Base-by-base conservation (phyloP, 2,888 invertebrate genomes). In the Macaria notata region DNA sequence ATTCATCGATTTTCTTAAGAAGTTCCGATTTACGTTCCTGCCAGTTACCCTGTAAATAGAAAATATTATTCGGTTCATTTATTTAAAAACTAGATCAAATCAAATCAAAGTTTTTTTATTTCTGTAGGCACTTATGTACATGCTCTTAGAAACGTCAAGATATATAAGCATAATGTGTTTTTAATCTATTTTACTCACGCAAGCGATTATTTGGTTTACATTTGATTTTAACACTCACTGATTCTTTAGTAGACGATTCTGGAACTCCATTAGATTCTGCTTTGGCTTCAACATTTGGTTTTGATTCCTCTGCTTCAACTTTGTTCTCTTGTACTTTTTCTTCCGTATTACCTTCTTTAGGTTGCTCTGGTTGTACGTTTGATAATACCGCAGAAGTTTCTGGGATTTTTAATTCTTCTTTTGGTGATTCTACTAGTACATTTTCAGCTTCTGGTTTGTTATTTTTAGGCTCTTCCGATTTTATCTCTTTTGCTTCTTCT, bases 1-100 rank as follows among this genome's bases (percentile, higher is more conserved):
- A 68, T 44, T 82, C 81, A 63, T 86, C 80, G 33, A 92, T 91
- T 66, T 85, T 88, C 66, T 83, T 81, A 9, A 92, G 70, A 3
- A 92, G 82, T 41, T 83, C 83, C 30, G 70, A 69, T 68, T 92
- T 91, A 49, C 85, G 80, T 65, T 83, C 75, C 52, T 83, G 81
- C 90, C 90, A 90, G 61, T 84, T 80, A 9, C 66, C 78, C 88
- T 91, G 63, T 31, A 71, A 63, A 39, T 29, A 8, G 56, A 44
- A 46, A 31, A 38, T 9, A 36, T 31, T 38, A 31, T 31, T 8
- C 33, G 0, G 1, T 7, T 36, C 19, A 2, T 19, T 19, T 19
- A 19, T 19, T 19, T 19, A 19, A 19, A 19, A 19, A 19, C 19
- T 19, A n/a, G n/a, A n/a, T n/a, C n/a, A n/a, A n/a, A n/a, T n/a